Conservation (phyloP, 2,888 invertebrate genomes). For the Callimorpha dominula region DNA sequence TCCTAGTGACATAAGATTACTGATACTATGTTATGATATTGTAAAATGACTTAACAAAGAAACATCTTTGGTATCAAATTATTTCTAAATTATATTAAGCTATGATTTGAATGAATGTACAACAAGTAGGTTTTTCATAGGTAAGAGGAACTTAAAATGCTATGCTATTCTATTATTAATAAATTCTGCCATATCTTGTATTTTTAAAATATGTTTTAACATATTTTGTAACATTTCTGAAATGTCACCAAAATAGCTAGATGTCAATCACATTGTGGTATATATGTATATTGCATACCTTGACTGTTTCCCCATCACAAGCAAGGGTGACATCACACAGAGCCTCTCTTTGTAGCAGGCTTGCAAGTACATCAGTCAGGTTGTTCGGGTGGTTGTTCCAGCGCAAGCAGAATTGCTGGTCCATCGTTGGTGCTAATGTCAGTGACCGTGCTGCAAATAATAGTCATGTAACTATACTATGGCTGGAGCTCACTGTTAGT, state of each 20-base stretch:
- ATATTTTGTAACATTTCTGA: neutral
- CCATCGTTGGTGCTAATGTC: constrained; percentile 88
- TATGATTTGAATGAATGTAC: neutral
- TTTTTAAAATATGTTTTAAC: neutral
- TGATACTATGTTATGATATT: constrained; percentile 23
- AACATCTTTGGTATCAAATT: constrained; percentile 41
- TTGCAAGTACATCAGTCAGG: constrained; percentile 95
- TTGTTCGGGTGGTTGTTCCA: constrained; percentile 98
- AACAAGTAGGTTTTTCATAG: neutral
- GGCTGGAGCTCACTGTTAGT: constrained; percentile 17
- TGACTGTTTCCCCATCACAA: constrained; percentile 95
- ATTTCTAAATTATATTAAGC: constrained; percentile 13
- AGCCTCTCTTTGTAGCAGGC: constrained; percentile 94
- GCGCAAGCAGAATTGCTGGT: constrained; percentile 96
- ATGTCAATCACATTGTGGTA: neutral
- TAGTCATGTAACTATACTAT: constrained; percentile 33
- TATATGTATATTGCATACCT: constrained; percentile 76
- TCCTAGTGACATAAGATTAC: constrained; percentile 62
- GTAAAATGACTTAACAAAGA: constrained; percentile 38
- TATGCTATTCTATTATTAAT: neutral
- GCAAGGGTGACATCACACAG: constrained; percentile 97
- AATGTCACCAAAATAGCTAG: neutral
- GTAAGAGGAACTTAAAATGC: neutral
- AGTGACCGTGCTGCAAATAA: constrained; percentile 85
- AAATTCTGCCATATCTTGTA: neutral